phyloP scores from a whole-genome alignment of 2,888 invertebrate genomes.

The Drosophila cognata region DNA sequence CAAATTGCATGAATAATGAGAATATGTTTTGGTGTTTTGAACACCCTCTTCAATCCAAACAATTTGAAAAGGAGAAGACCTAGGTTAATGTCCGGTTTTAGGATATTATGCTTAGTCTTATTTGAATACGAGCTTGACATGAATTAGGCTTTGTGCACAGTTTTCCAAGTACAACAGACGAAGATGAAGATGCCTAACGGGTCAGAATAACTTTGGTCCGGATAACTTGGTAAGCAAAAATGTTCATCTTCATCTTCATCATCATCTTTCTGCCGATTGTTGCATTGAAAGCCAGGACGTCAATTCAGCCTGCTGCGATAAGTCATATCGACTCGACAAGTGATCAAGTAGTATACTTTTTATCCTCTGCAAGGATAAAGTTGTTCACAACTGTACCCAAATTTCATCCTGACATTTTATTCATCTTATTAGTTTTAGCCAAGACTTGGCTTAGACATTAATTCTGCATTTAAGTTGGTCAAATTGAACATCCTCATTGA shows the following conservation, averaged over 20 bases:
- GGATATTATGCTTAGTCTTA: neutral
- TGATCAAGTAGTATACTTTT: neutral
- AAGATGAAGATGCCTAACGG: neutral
- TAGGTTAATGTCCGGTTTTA: rapidly evolving
- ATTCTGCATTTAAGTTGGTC: neutral
- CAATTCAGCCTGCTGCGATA: too few relatives aligned
- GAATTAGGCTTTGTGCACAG: too few relatives aligned
- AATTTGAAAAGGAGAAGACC: neutral
- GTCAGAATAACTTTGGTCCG: neutral
- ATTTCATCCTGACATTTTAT: neutral
- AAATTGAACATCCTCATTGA: neutral
- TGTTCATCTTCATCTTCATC: too few relatives aligned
- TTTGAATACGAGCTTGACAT: neutral
- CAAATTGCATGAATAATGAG: neutral
- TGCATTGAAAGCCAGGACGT: rapidly evolving
- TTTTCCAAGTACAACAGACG: neutral
- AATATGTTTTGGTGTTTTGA: neutral
- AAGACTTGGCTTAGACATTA: neutral
- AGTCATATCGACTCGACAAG: neutral
- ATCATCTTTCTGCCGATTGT: too few relatives aligned
- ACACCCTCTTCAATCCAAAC: neutral
- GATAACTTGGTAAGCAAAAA: neutral
- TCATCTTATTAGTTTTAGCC: neutral
- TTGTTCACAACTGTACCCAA: rapidly evolving
- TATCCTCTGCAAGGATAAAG: neutral